Conservation (phyloP, 2,113 vertebrate species). For the Edolisoma coerulescens region DNA sequence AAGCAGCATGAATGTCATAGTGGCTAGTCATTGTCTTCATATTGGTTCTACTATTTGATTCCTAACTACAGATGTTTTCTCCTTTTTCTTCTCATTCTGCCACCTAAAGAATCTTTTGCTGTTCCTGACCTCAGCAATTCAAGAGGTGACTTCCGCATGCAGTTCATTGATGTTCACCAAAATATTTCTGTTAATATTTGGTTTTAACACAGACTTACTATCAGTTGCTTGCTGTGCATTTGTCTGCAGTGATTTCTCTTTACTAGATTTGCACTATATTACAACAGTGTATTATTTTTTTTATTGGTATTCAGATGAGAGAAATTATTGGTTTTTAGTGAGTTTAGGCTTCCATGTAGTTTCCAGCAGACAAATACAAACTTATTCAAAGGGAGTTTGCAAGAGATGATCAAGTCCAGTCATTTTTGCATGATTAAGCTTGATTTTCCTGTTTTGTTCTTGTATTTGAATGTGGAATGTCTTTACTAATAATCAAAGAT, state of each 20-base stretch:
- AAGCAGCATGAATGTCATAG: neutral
- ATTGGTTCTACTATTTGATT: conserved; percentile 47
- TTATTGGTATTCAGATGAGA: neutral
- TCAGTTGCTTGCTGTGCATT: conserved; percentile 20
- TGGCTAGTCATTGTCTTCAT: conserved; percentile 9
- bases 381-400: neutral
- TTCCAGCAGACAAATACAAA: neutral
- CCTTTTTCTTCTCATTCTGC: conserved; percentile 74
- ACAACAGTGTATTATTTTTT: neutral
- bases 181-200: conserved; percentile 14
- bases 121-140: conserved; percentile 98
- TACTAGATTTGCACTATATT: neutral
- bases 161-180: conserved; percentile 66
- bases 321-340: neutral
- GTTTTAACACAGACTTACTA: conserved; percentile 14
- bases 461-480: conserved; percentile 39
- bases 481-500: conserved; percentile 19
- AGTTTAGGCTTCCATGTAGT: neutral
- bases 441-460: neutral
- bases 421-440: conserved; percentile 53
- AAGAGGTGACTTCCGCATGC: conserved; percentile 95
- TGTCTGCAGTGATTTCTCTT: conserved; percentile 5
- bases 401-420: neutral
- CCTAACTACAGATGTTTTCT: conserved; percentile 82
- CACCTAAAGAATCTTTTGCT: conserved; percentile 95